Evolutionary conservation across 2,888 invertebrate genomes (phyloP).

Genomic region (Megamerina dolium): DNA sequence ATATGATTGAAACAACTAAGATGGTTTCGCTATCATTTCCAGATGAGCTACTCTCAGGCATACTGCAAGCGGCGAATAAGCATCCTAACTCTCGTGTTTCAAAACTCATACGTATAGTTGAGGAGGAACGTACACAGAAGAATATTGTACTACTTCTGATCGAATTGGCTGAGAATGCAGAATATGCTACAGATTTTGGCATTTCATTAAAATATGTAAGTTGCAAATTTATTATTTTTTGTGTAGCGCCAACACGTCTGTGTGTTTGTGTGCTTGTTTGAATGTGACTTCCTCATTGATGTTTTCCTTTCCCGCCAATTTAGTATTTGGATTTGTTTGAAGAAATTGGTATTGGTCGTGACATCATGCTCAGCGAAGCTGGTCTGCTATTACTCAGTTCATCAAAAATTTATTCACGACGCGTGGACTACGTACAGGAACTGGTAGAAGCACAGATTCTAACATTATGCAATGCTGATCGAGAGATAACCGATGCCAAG

Average conservation of each 20-base stretch:
- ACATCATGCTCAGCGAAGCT: conserved; percentile 27
- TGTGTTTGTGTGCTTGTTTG: background rate
- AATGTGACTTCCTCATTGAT: background rate
- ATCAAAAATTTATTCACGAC: conserved; percentile 39
- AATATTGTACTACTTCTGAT: conserved; percentile 35
- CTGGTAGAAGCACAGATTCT: conserved; percentile 32
- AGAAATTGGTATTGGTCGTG: conserved; percentile 16
- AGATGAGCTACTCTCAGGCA: conserved; percentile 15
- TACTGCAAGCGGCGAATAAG: conserved; percentile 28
- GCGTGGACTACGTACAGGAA: conserved; percentile 39
- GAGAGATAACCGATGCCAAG: conserved; percentile 16
- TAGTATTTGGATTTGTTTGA: conserved; percentile 39
- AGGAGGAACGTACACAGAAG: conserved; percentile 27
- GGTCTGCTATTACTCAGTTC: conserved; percentile 35
- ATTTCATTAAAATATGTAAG: conserved; percentile 39
- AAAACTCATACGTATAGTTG: conserved; percentile 33
- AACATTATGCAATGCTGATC: conserved; percentile 28
- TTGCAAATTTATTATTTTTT: background rate
- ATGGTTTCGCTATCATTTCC: no score
- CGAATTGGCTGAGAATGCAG: conserved; percentile 38
- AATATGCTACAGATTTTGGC: conserved; percentile 36
- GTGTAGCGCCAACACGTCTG: background rate
- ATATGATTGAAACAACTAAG: no score
- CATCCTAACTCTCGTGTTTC: conserved; percentile 37
- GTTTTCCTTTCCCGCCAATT: background rate